A percentile compares a stretch with the other conserved stretches of the same genome.
Conservation (phyloP, 1,140 invertebrate genomes). For the Drosophila auraria region DNA sequence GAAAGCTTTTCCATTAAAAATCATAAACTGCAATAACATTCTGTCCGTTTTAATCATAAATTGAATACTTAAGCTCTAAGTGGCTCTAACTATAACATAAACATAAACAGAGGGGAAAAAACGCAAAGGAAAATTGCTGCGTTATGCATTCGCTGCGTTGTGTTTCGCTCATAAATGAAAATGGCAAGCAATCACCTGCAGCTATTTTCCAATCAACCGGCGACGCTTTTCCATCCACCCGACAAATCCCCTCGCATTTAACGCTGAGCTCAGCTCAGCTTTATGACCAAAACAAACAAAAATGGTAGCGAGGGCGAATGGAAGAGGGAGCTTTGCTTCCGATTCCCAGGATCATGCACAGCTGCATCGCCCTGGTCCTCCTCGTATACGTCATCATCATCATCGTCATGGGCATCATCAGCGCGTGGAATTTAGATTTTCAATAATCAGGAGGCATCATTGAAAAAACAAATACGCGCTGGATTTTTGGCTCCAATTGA, state of each 20-base stretch:
- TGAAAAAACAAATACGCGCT: slow-evolving; percentile 81
- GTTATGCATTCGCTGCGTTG: slow-evolving; percentile 31
- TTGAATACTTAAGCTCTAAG: not conserved
- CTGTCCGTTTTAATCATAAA: slow-evolving; percentile 4
- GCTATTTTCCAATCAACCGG: slow-evolving; percentile 78
- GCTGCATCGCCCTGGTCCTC: slow-evolving; percentile 39
- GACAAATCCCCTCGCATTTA: slow-evolving; percentile 59
- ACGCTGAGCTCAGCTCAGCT: slow-evolving; percentile 65
- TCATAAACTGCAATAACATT: not conserved
- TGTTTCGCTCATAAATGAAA: slow-evolving; percentile 72
- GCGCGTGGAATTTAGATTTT: slow-evolving; percentile 77
- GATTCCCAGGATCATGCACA: slow-evolving; percentile 25
- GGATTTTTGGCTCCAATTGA: slow-evolving; percentile 75
- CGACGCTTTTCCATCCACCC: slow-evolving; percentile 46
- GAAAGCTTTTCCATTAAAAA: no score
- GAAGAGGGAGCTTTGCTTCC: not conserved
- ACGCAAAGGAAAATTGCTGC: slow-evolving; percentile 8
- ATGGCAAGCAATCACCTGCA: slow-evolving; percentile 75
- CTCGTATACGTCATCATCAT: slow-evolving; percentile 43
- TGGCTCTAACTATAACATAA: slow-evolving; percentile 7
- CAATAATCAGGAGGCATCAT: slow-evolving; percentile 83
- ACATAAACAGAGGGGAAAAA: not conserved
- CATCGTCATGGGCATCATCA: slow-evolving; percentile 30
- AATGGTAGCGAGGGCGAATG: slow-evolving; percentile 11
- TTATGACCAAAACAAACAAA: slow-evolving; percentile 65